Evolutionary conservation across 2,888 invertebrate genomes (phyloP).

Genomic region (Andrena praecox): DNA sequence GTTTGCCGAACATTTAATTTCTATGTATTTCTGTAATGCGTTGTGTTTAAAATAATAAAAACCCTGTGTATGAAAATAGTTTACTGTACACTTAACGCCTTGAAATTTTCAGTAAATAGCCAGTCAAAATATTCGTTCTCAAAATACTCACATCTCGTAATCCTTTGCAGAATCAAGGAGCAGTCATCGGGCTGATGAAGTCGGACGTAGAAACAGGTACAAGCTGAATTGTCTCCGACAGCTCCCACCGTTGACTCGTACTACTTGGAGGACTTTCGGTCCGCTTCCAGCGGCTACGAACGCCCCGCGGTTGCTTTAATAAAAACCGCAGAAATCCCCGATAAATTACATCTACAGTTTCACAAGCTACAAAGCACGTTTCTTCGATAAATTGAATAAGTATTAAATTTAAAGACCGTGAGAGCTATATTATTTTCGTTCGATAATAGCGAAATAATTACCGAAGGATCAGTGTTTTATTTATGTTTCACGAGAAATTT

Average conservation of each 20-base stretch:
- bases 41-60: too few relatives aligned
- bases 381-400: background rate
- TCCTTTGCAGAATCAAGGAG: background rate
- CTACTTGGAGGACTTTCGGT: background rate
- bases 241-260: background rate
- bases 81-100: too few relatives aligned
- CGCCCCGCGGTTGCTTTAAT: background rate
- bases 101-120: too few relatives aligned
- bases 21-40: too few relatives aligned
- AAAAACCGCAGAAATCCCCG: background rate
- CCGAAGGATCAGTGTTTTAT: background rate
- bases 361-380: background rate
- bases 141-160: slow-evolving; percentile 2
- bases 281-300: background rate
- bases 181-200: background rate
- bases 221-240: background rate
- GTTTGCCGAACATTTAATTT: too few relatives aligned
- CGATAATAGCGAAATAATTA: background rate
- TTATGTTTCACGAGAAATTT: background rate
- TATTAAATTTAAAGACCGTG: background rate
- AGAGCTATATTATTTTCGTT: background rate
- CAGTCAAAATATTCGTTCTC: too few relatives aligned
- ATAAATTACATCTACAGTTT: background rate
- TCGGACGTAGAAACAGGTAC: background rate
- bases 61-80: too few relatives aligned